These are phyloP conservation scores for Sylvilagus floridanus DNA, from an alignment of 2,797 vertebrate genomes.

Conservation along the genomic window DNA sequence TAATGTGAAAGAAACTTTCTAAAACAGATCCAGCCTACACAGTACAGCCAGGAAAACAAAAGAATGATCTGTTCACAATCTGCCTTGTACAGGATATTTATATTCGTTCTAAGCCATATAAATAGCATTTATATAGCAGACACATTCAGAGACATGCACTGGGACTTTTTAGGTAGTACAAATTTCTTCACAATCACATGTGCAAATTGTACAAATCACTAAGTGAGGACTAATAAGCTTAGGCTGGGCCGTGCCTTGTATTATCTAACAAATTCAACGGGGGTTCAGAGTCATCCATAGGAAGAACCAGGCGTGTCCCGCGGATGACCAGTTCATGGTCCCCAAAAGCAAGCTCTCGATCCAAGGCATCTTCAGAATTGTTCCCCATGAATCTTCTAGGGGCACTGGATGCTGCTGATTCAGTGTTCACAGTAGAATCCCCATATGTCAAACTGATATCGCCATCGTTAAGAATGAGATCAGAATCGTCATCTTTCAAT, in stretches of 20 bases:
- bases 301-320: slow-evolving; percentile 96
- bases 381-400: slow-evolving; percentile 86
- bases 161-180: slow-evolving; percentile 89
- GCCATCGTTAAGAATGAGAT: slow-evolving; percentile 96
- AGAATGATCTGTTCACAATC: slow-evolving; percentile 85
- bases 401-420: slow-evolving; percentile 86
- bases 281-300: slow-evolving; percentile 97
- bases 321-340: slow-evolving; percentile 96
- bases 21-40: slow-evolving; percentile 86
- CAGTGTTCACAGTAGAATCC: slow-evolving; percentile 94
- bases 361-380: slow-evolving; percentile 91
- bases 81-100: slow-evolving; percentile 86
- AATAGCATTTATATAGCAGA: slow-evolving; percentile 90
- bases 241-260: slow-evolving; percentile 88
- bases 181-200: slow-evolving; percentile 88
- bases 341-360: slow-evolving; percentile 93
- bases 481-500: slow-evolving; percentile 97
- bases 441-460: slow-evolving; percentile 96
- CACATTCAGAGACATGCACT: slow-evolving; percentile 91
- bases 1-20: slow-evolving; percentile 84
- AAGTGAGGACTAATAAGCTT: slow-evolving; percentile 82
- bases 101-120: slow-evolving; percentile 89
- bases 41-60: slow-evolving; percentile 85
- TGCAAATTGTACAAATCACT: slow-evolving; percentile 86
- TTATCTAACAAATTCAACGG: slow-evolving; percentile 90